Conservation (phyloP, 2,113 vertebrate species). For the Megaceryle maxima region DNA sequence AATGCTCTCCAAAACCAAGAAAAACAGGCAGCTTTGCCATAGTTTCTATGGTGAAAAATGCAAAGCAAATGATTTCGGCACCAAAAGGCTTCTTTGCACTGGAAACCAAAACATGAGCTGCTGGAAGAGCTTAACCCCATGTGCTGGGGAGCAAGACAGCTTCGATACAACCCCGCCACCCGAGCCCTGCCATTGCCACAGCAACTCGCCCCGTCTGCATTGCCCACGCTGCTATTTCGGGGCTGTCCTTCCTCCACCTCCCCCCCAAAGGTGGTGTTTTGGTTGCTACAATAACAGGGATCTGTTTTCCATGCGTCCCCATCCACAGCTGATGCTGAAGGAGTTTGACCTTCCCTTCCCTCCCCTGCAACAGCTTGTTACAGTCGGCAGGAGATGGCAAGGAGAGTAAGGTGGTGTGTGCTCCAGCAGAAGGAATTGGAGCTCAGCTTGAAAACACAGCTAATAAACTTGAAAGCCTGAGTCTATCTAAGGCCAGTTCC, state of each 20-base stretch:
- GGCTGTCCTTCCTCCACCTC: background rate
- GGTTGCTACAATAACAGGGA: background rate
- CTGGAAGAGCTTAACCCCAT: background rate
- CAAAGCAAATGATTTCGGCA: background rate
- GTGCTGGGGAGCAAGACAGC: fast-evolving
- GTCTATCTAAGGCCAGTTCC: background rate
- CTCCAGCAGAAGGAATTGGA: background rate
- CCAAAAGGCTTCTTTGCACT: background rate
- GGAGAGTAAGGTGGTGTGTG: background rate
- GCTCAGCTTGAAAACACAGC: background rate
- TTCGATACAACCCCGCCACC: background rate
- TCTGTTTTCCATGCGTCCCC: background rate
- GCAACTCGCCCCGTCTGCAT: background rate
- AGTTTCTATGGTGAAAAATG: background rate
- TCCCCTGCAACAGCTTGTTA: background rate
- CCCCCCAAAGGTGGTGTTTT: background rate
- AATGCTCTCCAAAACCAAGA: background rate
- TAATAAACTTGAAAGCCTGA: background rate
- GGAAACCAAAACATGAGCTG: fast-evolving
- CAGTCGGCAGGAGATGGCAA: background rate
- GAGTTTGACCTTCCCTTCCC: background rate
- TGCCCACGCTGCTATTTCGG: background rate
- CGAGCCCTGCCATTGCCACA: background rate
- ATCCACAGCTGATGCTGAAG: background rate
- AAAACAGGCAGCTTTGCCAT: background rate